Conservation (phyloP, 2,113 vertebrate genomes). For the Apeltes quadracus region DNA sequence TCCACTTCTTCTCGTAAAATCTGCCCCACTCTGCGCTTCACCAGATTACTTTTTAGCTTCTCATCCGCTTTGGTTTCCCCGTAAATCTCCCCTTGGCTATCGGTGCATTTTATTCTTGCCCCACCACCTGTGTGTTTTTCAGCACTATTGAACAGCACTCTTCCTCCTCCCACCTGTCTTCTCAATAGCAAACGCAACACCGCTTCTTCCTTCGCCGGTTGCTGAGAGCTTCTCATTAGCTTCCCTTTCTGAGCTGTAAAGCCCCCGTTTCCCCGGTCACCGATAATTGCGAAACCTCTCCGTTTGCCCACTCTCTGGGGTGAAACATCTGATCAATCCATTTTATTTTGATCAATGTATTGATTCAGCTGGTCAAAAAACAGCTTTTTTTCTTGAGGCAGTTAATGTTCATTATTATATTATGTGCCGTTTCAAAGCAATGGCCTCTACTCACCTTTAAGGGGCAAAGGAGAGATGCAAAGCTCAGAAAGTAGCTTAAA, state of each 20-base stretch:
- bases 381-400: not conserved
- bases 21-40: constrained; percentile 11
- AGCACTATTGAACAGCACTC: constrained; percentile 14
- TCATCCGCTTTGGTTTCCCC: constrained; percentile 19
- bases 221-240: constrained; percentile 37
- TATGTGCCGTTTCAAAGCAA: not conserved
- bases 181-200: constrained; percentile 28
- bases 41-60: constrained; percentile 30
- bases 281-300: constrained; percentile 61
- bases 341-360: not conserved
- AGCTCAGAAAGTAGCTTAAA: constrained; percentile 1
- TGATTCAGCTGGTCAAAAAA: not conserved
- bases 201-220: constrained; percentile 22
- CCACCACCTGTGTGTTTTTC: constrained; percentile 36
- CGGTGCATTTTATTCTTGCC: constrained; percentile 30
- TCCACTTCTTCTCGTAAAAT: constrained; percentile 14
- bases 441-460: not conserved
- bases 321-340: constrained; percentile 42
- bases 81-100: constrained; percentile 40
- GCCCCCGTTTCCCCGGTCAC: constrained; percentile 31
- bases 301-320: constrained; percentile 56
- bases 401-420: not conserved
- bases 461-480: not conserved
- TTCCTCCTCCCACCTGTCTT: constrained; percentile 48
- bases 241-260: constrained; percentile 26